Base-by-base conservation (phyloP, 2,113 vertebrate species). In the Hypomesus transpacificus region DNA sequence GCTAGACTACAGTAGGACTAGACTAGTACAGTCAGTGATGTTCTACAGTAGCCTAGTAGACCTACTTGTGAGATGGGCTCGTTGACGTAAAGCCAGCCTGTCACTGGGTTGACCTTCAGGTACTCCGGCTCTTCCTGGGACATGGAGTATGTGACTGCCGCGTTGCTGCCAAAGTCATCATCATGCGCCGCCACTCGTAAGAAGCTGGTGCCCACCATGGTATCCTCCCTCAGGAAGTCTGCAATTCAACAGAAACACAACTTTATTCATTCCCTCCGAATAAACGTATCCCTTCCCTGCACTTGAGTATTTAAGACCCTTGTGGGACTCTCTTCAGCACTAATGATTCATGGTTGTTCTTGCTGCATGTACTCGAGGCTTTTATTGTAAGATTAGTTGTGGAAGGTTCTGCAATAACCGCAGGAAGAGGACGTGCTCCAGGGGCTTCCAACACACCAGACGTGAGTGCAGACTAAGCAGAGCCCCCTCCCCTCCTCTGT, bases 141-240 rank as follows among this genome's bases (percentile, higher is more conserved):
- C 83, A 94, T 90, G 3, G 91, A 94, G 81, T 96, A 96, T 1
- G 89, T 88, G 81, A 96, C 84, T 3, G 90, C 91, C 22, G 94
- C 93, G 46, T 95, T 94, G 24, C 91, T 92, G 80, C 94, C 87
- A 46, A 93, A 94, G 87, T 95, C 94, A 63, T 93, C 93, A 68
- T 97, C 94, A 39, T 87, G 93, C 60, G 94, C 94, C 18, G 90
- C 92, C 62, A 95, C 92, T 2, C 86, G 92, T 52, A 97, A 90
- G 81, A 97, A 96, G 70, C 94, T 97, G 56, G 93, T 96, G 31
- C 95, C 94, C 31, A 94, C 90, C 75, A 88, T 84, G 3, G 93
- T 94, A 86, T 96, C 94, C 75, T 96, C 94, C 82, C 92, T 88
- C 74, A 96, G 85, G 67, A 95, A 95, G 88, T 95, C 95, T 96